Evolutionary conservation across 2,113 vertebrate species (phyloP).

Genomic region (Laticauda colubrina): DNA sequence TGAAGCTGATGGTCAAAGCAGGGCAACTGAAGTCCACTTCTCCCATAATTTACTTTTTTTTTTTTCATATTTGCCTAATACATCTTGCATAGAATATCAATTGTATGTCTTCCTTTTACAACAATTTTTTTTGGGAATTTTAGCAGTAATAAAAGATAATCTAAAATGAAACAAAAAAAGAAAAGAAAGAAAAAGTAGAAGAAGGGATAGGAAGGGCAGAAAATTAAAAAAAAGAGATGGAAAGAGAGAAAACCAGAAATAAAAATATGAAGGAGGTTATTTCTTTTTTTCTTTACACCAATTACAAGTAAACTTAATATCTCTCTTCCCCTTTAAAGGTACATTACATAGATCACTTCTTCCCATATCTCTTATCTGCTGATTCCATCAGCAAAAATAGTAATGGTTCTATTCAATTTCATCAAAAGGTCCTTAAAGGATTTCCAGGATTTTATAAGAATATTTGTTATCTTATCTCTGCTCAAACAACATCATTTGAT

Average conservation of each 20-base stretch:
- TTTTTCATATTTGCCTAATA: not conserved
- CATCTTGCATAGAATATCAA: not conserved
- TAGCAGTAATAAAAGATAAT: not conserved
- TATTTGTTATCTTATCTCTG: not conserved
- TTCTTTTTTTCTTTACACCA: not conserved
- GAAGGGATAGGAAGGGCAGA: not conserved
- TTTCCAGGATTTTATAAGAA: not conserved
- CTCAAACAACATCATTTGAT: not conserved
- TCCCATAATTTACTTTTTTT: not conserved
- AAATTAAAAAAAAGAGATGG: not conserved
- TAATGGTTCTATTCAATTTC: not conserved
- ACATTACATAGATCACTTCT: not conserved
- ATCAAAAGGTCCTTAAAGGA: not conserved
- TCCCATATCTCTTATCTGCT: not conserved
- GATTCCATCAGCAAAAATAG: not conserved
- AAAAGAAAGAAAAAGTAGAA: not conserved
- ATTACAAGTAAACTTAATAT: not conserved
- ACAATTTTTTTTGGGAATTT: not conserved
- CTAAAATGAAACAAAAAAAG: not conserved
- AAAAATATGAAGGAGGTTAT: not conserved
- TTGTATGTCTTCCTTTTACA: not conserved
- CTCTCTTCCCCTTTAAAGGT: not conserved
- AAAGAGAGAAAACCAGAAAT: not conserved
- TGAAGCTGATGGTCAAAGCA: not conserved
- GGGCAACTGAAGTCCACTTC: not conserved